A percentile compares a stretch with the other conserved stretches of the same genome.
These are phyloP conservation scores for Toxotes chatareus DNA, from an alignment of 2,113 vertebrate species.

Conservation along the genomic window DNA sequence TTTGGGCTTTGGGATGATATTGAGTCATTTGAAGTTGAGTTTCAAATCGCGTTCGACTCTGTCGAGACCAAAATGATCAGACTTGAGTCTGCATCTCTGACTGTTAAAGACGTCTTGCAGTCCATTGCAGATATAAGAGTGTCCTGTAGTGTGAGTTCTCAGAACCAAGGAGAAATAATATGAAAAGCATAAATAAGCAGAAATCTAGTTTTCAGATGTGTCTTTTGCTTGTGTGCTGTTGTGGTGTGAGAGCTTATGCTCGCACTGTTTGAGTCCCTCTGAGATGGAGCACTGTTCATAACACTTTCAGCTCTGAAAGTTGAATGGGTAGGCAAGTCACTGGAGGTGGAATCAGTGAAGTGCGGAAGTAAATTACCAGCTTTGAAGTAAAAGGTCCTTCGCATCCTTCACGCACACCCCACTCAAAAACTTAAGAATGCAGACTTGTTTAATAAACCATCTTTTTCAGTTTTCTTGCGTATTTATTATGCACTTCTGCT, in stretches of 20 bases:
- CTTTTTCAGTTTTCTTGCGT: neutral
- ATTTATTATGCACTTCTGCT: constrained; percentile 28
- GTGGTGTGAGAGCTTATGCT: neutral
- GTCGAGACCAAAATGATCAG: neutral
- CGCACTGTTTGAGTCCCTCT: neutral
- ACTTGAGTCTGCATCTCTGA: too few relatives aligned
- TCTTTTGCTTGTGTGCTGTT: neutral
- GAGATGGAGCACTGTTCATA: constrained; percentile 5
- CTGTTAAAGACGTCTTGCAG: too few relatives aligned
- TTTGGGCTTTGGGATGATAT: constrained; percentile 16
- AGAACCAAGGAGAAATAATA: neutral
- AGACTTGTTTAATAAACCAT: constrained; percentile 54
- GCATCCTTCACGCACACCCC: constrained; percentile 32
- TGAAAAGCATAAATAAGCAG: neutral
- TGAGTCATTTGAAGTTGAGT: neutral
- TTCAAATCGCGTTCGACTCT: neutral
- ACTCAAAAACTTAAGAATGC: constrained; percentile 28
- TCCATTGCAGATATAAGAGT: too few relatives aligned
- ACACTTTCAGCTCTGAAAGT: constrained; percentile 15
- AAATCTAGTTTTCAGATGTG: neutral
- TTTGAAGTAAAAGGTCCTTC: constrained; percentile 16
- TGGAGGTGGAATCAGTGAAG: constrained; percentile 40
- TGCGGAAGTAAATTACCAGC: constrained; percentile 25
- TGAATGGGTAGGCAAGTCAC: constrained; percentile 1
- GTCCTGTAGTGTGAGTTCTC: too few relatives aligned